Base-by-base conservation (phyloP, 2,113 vertebrate genomes). In the Scortum barcoo region DNA sequence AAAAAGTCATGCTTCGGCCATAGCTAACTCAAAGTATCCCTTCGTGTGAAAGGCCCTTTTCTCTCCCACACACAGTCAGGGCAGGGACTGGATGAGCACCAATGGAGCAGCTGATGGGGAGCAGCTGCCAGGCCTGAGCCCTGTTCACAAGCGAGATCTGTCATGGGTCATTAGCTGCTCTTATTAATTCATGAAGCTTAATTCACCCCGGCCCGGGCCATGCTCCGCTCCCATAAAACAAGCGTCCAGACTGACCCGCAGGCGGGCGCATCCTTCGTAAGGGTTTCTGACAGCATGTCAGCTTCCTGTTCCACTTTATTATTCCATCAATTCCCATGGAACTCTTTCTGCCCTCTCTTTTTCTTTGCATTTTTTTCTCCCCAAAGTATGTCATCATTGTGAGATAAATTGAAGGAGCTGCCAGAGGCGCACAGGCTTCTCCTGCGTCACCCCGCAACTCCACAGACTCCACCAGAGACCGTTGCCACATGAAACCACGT, bases 111-210 rank as follows among this genome's bases (percentile, higher is more conserved):
- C 87, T 86, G 84, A n/a, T n/a, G 82, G 87, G n/a, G n/a, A n/a
- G n/a, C n/a, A n/a, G n/a, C n/a, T n/a, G n/a, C n/a, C n/a, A n/a
- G n/a, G n/a, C n/a, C n/a, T n/a, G n/a, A n/a, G n/a, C n/a, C n/a
- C n/a, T n/a, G n/a, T n/a, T n/a, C n/a, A 89, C 83, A 85, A 86
- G 81, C 44, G 24, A 80, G 81, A 84, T 88, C 86, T 84, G 84
- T 82, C 82, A 81, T 38, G 75, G 87, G 77, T 90, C 89, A 93
- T 92, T 91, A 87, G 70, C 85, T 78, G 77, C 56, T 78, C 85
- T 91, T 86, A 85, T 88, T 91, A 88, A 91, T 91, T 92, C 88
- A 92, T 86, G 80, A 85, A 62, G 88, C 88, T 78, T 61, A 84
- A 89, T 91, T 88, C 85, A 58, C 51, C 70, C 74, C 2, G 28